Evolutionary conservation across 2,113 vertebrate species (phyloP), one percentile per base, ranked within the genome.

Genomic region (Sardina pilchardus): DNA sequence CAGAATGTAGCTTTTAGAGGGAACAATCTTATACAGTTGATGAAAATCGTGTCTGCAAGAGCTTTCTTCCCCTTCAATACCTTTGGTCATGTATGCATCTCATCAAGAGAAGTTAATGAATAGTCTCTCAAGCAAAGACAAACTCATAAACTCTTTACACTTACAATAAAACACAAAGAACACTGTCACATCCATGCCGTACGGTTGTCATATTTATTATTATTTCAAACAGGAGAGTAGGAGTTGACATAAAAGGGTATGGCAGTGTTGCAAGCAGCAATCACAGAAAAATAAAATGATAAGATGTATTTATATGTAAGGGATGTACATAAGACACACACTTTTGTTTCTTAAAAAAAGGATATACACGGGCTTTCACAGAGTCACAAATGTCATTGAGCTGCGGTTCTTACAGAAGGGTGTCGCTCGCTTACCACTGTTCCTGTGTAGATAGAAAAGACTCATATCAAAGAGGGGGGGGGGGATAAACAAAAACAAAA

Each of bases 231-330:
- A 86, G 56, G 56, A 63, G 86, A 39, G 81, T 85, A 47, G 88
- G 87, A 87, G 86, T 43, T 83, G 86, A 92, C 93, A 94, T 94
- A 94, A 92, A 94, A 93, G 91, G 93, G 93, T 93, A 95, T 94
- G 94, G 94, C 93, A 93, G 94, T 94, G 93, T 90, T 94, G 93
- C 95, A 95, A 95, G 95, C 94, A 95, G 93, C 94, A 43, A 94
- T 94, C 91, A 91, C 92, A 85, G 92, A 92, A 91, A 63, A 63
- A 63, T 63, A 63, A 63, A 63, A 90, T 90, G 92, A 92, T 86
- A 91, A 94, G 92, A 91, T 92, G 89, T 90, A 89, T 92, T 92
- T 93, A 93, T 93, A 94, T 93, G 85, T 75, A 88, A 85, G 84
- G 81, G n/a, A 88, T 84, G 83, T 85, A 94, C 94, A 94, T 94